These are phyloP conservation scores for Gallirallus australis DNA, from an alignment of 2,797 vertebrate species.

Conservation along the genomic window DNA sequence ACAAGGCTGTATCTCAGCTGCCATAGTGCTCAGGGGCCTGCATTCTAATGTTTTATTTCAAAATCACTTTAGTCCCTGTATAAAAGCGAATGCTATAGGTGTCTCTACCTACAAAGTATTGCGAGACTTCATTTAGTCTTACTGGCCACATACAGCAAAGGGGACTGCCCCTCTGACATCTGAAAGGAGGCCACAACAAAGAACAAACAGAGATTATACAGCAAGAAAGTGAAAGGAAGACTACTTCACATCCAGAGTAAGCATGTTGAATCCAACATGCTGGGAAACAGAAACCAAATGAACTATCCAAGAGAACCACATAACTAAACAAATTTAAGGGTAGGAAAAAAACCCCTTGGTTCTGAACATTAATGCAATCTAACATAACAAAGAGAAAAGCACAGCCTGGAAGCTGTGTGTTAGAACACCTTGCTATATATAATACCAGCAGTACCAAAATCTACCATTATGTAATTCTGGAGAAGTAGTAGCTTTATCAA, in stretches of 20 bases:
- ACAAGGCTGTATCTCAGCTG: background rate
- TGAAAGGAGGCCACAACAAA: background rate
- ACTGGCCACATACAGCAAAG: background rate
- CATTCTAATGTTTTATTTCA: background rate
- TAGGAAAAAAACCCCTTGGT: background rate
- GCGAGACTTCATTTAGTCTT: background rate
- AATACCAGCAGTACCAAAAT: background rate
- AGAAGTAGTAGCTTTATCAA: too few relatives aligned
- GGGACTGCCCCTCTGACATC: background rate
- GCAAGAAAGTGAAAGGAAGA: background rate
- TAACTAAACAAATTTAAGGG: background rate
- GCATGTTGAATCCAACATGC: background rate
- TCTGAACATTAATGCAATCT: background rate
- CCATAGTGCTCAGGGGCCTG: background rate
- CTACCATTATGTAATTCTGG: background rate
- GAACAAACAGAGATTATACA: background rate
- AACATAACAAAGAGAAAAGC: background rate
- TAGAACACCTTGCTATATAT: background rate
- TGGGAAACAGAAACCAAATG: background rate
- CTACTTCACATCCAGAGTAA: background rate
- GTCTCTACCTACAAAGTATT: background rate
- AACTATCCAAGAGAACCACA: background rate
- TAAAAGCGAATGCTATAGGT: background rate
- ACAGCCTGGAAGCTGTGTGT: background rate
- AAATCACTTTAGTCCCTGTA: background rate